Evolutionary conservation across 1,140 invertebrate species (phyloP), one percentile per base, ranked within the genome.

Genomic region (Hycleus phaleratus): DNA sequence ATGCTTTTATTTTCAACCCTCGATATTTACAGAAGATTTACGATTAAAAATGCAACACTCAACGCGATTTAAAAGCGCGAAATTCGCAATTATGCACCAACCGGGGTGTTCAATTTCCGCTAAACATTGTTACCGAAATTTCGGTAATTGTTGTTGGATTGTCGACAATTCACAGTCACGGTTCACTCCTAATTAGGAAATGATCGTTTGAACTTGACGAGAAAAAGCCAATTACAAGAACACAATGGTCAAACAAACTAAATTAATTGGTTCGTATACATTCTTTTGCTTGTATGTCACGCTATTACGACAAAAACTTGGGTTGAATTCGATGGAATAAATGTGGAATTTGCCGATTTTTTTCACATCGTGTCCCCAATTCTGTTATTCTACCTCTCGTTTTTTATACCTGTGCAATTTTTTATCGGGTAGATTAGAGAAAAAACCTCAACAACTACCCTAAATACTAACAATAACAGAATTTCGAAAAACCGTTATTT

Each of bases 211-310:
- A 26, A 48, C 38, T 48, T 48, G 26, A 11, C 26, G 12, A n/a
- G 4, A 48, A 32, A 26, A 11, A 32, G 38, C 4, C 18, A 47
- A 47, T 47, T 24, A 47, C 12, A 47, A 24, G 10, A 11, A 32
- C 24, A 18, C 4, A 43, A 39, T 32, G 51, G 25, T 32, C 51
- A 53, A 52, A 52, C 50, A 52, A 52, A 43, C n/a, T 44, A 52
- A 52, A 53, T 53, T 53, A 53, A 53, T 53, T 45, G 46, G 46
- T 53, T 45, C 51, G 26, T 43, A 40, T 32, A 38, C 51, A 53
- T 53, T 53, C 51, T 45, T 53, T 53, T 45, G 46, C 44, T 46
- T 42, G 38, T 53, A 53, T 53, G 51, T 53, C 51, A 53, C 32
- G 51, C 18, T 45, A 53, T 44, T 45, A n/a, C 40, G 9, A 42